Conservation (phyloP, 2,888 invertebrate species). For the Bibio marci region DNA sequence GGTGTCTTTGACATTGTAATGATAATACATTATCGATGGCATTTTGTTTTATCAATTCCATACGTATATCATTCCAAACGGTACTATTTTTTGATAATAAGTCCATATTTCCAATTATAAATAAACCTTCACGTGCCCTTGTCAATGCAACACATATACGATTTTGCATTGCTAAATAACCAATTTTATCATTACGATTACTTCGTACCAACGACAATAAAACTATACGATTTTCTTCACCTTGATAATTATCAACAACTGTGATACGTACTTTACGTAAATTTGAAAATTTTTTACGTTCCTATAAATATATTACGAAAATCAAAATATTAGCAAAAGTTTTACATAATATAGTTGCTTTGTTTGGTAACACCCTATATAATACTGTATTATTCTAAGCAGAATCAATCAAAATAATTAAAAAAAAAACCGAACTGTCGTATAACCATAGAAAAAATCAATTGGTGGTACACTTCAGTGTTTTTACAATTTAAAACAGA, state of each 20-base stretch:
- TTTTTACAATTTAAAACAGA: slow-evolving; percentile 1
- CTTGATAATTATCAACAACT: slow-evolving; percentile 66
- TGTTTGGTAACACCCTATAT: too few relatives aligned
- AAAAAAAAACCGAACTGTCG: too few relatives aligned
- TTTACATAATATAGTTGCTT: too few relatives aligned
- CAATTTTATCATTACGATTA: slow-evolving; percentile 46
- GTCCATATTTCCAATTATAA: slow-evolving; percentile 55
- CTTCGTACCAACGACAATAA: slow-evolving; percentile 64
- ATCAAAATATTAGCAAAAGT: too few relatives aligned
- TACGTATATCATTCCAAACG: slow-evolving; percentile 36
- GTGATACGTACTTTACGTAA: slow-evolving; percentile 37
- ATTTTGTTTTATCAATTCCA: slow-evolving; percentile 29
- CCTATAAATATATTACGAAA: too few relatives aligned
- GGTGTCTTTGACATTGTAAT: slow-evolving; percentile 33
- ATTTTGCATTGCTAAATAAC: slow-evolving; percentile 51
- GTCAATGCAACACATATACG: slow-evolving; percentile 65
- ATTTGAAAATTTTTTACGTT: slow-evolving; percentile 13
- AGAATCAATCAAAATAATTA: too few relatives aligned
- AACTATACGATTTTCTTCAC: slow-evolving; percentile 63
- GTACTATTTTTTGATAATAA: slow-evolving; percentile 33
- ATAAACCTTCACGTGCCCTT: slow-evolving; percentile 50
- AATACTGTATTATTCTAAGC: too few relatives aligned
- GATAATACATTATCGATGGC: slow-evolving; percentile 35
- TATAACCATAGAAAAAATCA: too few relatives aligned
- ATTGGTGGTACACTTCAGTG: too few relatives aligned